Base-by-base conservation (phyloP, 2,888 invertebrate genomes). In the Eupithecia vulgata region DNA sequence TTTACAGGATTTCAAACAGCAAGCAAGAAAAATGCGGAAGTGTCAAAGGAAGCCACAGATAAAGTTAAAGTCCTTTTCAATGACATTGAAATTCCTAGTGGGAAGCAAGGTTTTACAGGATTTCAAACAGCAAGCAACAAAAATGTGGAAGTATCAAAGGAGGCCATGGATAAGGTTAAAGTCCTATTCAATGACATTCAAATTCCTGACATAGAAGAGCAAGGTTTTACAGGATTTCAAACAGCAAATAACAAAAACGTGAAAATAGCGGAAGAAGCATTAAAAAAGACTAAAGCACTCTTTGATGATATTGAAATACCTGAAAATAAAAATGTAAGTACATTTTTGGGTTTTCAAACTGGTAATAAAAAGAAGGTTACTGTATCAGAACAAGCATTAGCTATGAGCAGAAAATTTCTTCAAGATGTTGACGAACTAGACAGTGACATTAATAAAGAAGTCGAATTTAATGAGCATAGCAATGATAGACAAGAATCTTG, bases 311-410 rank as follows among this genome's bases (percentile, higher is more conserved):
- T 62, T 62, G 62, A 35, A 34, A 62, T 64, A 5, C 21, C 37
- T 2, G n/a, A 62, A 64, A 37, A 35, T 37, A 64, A 35, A 64
- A 37, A 37, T 34, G 12, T n/a, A 12, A 5, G n/a, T 62, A 64
- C 17, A 17, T 73, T 70, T 40, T 10, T 52, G 40, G 72, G 45
- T 66, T 67, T 76, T 68, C 71, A 75, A 74, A 73, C 76, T 10
- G 90, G 87, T 12, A 87, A 80, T 75, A 89, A 90, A 17, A 89
- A 89, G 78, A 73, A 77, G 61, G 83, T 84, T 7, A 21, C 21
- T 21, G 82, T 92, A 70, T 90, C 91, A 1, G 82, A 87, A 52
- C 72, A 83, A 75, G 86, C 89, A 5, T 57, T 87, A 21, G 75
- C 75, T n/a, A 87, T 81, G 79, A 85, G 86, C n/a, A 88, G 82